These are phyloP conservation scores for Ascaphus truei DNA, from an alignment of 2,113 vertebrate genomes.

Conservation along the genomic window DNA sequence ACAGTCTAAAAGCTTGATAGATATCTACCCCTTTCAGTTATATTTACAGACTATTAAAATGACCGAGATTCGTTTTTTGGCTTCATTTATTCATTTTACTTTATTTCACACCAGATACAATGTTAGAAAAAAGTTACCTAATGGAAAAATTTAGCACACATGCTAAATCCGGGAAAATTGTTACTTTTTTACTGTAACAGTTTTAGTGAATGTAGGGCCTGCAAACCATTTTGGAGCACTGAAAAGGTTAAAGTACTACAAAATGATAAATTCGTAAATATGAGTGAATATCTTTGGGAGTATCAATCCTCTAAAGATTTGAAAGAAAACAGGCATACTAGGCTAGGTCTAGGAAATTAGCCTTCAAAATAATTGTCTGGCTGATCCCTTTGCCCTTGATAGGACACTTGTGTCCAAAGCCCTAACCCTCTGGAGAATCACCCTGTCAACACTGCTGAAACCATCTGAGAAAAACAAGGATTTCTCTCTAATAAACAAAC, in stretches of 20 bases:
- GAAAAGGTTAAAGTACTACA: background rate
- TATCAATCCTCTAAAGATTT: constrained; percentile 6
- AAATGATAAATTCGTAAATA: background rate
- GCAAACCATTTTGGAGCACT: background rate
- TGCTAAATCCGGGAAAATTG: too few species aligned
- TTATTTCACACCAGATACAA: too few species aligned
- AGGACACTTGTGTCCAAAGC: constrained; percentile 30
- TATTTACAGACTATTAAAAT: too few species aligned
- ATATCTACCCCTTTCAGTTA: too few species aligned
- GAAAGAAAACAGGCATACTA: constrained; percentile 14
- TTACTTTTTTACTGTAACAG: too few species aligned
- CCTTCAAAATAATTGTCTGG: constrained; percentile 17
- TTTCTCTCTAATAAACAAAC: constrained; percentile 6
- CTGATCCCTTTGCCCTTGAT: constrained; percentile 16
- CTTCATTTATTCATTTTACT: too few species aligned
- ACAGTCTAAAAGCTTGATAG: too few species aligned
- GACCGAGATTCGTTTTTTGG: too few species aligned
- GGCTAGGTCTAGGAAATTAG: constrained; percentile 8
- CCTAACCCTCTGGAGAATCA: background rate
- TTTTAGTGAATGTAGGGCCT: too few species aligned
- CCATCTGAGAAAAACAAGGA: constrained; percentile 27
- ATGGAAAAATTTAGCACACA: too few species aligned
- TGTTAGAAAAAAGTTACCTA: too few species aligned
- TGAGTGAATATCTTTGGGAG: constrained; percentile 11
- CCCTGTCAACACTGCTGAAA: constrained; percentile 18